phyloP scores from a whole-genome alignment of 2,797 vertebrate species.

The Esox masquinongy region DNA sequence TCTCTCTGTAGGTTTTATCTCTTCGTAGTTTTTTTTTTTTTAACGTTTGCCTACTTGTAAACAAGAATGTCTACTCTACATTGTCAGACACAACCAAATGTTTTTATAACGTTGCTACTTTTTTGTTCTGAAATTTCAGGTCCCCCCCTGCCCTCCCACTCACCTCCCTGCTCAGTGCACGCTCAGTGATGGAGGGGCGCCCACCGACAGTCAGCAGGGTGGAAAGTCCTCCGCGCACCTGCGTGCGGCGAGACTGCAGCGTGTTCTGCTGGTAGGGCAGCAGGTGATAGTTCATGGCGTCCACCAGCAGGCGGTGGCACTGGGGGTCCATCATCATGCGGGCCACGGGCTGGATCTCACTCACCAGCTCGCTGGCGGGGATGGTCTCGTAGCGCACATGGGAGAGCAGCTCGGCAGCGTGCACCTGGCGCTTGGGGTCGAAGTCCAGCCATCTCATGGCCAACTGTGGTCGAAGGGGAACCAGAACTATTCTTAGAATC shows the following conservation, averaged over 20 bases:
- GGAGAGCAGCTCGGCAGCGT: constrained; percentile 78
- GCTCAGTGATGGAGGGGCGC: constrained; percentile 79
- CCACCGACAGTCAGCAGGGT: constrained; percentile 80
- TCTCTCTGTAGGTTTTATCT: no score
- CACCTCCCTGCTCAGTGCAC: constrained; percentile 82
- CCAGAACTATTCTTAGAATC: constrained; percentile 20
- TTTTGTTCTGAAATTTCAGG: no score
- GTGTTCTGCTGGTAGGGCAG: constrained; percentile 85
- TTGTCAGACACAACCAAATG: no score
- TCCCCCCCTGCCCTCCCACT: constrained; percentile 4
- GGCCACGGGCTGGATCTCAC: constrained; percentile 82
- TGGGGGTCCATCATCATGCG: constrained; percentile 84
- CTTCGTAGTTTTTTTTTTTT: no score
- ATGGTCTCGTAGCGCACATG: constrained; percentile 83
- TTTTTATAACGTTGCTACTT: not conserved
- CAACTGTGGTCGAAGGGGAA: constrained; percentile 56
- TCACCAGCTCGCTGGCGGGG: constrained; percentile 83
- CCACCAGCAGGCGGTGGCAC: constrained; percentile 84
- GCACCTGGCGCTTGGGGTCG: constrained; percentile 71
- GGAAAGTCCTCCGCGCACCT: constrained; percentile 76
- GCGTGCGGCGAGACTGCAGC: constrained; percentile 80
- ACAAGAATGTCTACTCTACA: no score
- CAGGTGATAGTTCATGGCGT: constrained; percentile 90
- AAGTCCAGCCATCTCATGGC: constrained; percentile 86
- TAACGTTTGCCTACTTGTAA: no score